Conservation (phyloP, 2,888 invertebrate genomes). For the Torymus texanus region DNA sequence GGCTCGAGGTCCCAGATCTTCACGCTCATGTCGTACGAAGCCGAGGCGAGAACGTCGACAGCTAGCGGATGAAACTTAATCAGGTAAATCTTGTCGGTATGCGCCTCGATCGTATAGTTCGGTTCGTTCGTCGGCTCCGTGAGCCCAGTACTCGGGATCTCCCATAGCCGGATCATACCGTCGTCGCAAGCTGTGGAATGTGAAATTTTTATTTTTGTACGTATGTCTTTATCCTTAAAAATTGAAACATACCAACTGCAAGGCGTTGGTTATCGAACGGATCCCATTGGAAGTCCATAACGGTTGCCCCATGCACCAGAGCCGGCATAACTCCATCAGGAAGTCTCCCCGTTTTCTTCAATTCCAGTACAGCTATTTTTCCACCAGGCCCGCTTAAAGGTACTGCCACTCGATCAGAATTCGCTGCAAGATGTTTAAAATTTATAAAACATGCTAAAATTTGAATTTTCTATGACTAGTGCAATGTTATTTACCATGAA, state of each 20-base stretch:
- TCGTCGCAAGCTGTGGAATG: conserved; percentile 86
- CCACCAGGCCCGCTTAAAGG: conserved; percentile 94
- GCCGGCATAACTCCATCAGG: conserved; percentile 90
- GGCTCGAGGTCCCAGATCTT: conserved; percentile 89
- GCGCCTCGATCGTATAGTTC: conserved; percentile 83
- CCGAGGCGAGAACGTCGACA: conserved; percentile 88
- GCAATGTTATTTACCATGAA: conserved; percentile 81
- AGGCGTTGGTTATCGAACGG: conserved; percentile 89
- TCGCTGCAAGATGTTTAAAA: conserved; percentile 78
- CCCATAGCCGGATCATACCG: conserved; percentile 88
- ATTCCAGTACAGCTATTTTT: conserved; percentile 89
- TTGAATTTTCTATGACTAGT: neutral
- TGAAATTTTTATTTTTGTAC: neutral
- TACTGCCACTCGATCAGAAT: conserved; percentile 90
- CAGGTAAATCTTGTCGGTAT: conserved; percentile 93
- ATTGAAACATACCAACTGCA: conserved; percentile 80
- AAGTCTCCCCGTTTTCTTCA: conserved; percentile 85
- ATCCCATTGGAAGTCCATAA: conserved; percentile 96
- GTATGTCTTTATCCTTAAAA: neutral
- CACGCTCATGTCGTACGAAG: conserved; percentile 92
- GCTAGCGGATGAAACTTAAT: conserved; percentile 94
- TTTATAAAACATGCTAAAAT: neutral
- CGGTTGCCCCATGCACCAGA: conserved; percentile 91
- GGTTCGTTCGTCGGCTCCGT: conserved; percentile 88
- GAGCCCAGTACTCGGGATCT: conserved; percentile 82